Evolutionary conservation across 2,113 vertebrate genomes (phyloP), one percentile per base, ranked within the genome.

Genomic region (Dinomys branickii): DNA sequence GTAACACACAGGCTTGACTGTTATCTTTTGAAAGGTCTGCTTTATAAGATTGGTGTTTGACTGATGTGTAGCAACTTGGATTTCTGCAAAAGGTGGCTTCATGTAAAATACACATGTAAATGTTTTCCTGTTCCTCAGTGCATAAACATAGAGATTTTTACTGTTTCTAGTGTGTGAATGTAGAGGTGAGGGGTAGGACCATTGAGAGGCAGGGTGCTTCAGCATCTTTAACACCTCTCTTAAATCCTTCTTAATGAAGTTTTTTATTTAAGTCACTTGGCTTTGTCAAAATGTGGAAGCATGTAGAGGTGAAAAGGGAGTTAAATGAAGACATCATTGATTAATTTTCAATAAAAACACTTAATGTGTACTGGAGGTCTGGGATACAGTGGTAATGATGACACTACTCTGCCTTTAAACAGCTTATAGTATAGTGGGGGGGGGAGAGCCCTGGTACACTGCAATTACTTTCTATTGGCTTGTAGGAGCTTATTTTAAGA

Each of bases 211-310:
- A 59, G 30, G 28, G 13, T 7, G 85, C 8, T 84, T 91, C 11
- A 78, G 10, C 30, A 38, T 38, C 52, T 83, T 65, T 77, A 92
- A 89, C 16, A n/a, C 1, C 22, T 87, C 28, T 85, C 44, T 75
- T 41, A 47, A 91, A 87, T 41, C 19, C 30, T 96, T 87, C 54
- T 87, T 78, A 88, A 0, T 41, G 11, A n/a, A 61, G 54, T 56
- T 87, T 33, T 52, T 52, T 35, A 20, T 54, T 17, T 7, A 80
- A 52, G 12, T 22, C 77, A 52, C 7, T 80, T 54, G 7, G 47
- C 30, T 88, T 88, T 80, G 83, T 71, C 83, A 94, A 85, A 88
- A 71, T 30, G 54, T 85, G 80, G 69, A 77, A 77, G 47, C 26
- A 61, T 41, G 67, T 83, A 47, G 56, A 33, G 96, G 3, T 6